These are phyloP conservation scores for Eristalis intricaria DNA, from an alignment of 2,888 invertebrate species.

Conservation along the genomic window DNA sequence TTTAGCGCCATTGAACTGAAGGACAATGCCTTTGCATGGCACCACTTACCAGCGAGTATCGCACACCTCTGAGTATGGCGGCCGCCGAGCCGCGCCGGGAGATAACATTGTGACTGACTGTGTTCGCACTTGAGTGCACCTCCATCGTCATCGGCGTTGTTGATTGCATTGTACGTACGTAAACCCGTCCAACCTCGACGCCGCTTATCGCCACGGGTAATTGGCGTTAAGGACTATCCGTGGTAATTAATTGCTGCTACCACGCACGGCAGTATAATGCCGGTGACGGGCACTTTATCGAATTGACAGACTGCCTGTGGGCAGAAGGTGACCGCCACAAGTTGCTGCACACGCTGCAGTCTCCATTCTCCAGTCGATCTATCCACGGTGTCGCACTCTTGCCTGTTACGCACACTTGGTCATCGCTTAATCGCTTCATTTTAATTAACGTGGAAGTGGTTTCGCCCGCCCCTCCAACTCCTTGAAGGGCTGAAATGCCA, in stretches of 20 bases:
- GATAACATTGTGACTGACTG: slow-evolving; percentile 24
- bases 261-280: slow-evolving; percentile 37
- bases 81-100: slow-evolving; percentile 22
- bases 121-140: slow-evolving; percentile 39
- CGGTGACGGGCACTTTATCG: slow-evolving; percentile 1
- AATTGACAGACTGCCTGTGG: neutral
- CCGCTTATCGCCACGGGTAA: slow-evolving; percentile 25
- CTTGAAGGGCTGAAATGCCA: neutral
- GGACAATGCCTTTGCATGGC: neutral
- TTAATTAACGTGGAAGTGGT: slow-evolving; percentile 45
- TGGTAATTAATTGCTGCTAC: slow-evolving; percentile 63
- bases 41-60: neutral
- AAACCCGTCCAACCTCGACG: slow-evolving; percentile 11
- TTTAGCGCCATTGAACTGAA: neutral
- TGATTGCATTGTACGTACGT: slow-evolving; percentile 16
- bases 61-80: neutral
- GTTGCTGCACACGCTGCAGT: neutral
- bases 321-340: neutral
- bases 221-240: slow-evolving; percentile 46
- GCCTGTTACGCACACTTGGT: slow-evolving; percentile 12
- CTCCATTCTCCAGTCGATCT: neutral
- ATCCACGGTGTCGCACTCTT: neutral
- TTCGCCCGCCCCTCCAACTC: no score
- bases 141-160: neutral
- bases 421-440: slow-evolving; percentile 58